Evolutionary conservation across 1,140 invertebrate species (phyloP).

Genomic region (Drosophila paulistorum): DNA sequence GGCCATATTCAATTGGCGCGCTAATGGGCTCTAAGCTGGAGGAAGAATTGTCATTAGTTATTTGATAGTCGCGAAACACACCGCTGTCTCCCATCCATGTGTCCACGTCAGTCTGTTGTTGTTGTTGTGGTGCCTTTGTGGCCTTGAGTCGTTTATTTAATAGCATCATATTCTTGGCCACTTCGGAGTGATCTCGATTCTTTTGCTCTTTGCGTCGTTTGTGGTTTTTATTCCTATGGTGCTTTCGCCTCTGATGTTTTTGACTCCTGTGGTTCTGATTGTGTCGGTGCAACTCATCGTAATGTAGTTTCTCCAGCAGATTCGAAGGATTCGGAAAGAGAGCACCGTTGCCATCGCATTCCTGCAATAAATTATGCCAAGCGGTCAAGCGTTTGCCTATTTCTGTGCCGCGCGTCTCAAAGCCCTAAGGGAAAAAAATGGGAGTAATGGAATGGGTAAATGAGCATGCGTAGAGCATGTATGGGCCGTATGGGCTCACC

Average conservation of each 20-base stretch:
- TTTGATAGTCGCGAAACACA: conserved; percentile 71
- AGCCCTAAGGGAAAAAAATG: conserved; percentile 85
- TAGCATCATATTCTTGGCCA: conserved; percentile 52
- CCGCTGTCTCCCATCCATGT: conserved; percentile 74
- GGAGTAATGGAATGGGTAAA: conserved; percentile 9
- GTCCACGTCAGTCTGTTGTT: conserved; percentile 30
- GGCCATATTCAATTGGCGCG: conserved; percentile 69
- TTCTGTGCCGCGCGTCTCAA: conserved; percentile 93
- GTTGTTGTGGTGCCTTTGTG: conserved; percentile 37
- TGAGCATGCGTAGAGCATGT: conserved; percentile 46
- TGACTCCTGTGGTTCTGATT: conserved; percentile 59
- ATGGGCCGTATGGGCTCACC: conserved; percentile 81
- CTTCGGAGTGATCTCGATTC: conserved; percentile 52
- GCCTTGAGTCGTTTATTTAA: conserved; percentile 63
- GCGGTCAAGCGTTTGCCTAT: conserved; percentile 90
- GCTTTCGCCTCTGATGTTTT: conserved; percentile 74
- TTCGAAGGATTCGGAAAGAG: conserved; percentile 90
- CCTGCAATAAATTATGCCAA: conserved; percentile 92
- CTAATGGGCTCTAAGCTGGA: conserved; percentile 46
- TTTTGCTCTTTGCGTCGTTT: conserved; percentile 83
- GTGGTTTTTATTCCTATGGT: conserved; percentile 78
- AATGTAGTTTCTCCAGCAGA: conserved; percentile 51
- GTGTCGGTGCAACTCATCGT: conserved; percentile 60
- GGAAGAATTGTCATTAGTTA: conserved; percentile 65
- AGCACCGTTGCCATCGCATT: conserved; percentile 87